phyloP scores from a whole-genome alignment of 2,888 invertebrate genomes.

The Lepidonotus clava region DNA sequence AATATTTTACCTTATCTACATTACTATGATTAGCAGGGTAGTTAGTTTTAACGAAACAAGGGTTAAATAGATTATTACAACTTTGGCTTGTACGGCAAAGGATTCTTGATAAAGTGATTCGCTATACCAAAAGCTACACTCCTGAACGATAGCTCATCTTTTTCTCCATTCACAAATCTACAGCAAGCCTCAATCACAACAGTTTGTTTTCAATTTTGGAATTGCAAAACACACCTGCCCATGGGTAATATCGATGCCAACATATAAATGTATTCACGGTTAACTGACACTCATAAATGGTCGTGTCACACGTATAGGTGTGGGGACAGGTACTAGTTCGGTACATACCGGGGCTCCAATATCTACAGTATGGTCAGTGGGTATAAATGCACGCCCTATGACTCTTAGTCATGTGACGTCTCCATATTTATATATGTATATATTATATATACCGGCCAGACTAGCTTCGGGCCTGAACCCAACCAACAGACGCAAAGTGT shows the following conservation, averaged over 20 bases:
- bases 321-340: neutral
- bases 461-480: neutral
- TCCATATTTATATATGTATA: conserved; percentile 17
- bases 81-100: too few species aligned
- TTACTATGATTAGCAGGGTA: too few species aligned
- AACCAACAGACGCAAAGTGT: conserved; percentile 36
- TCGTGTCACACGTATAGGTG: neutral
- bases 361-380: conserved; percentile 37
- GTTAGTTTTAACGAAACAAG: too few species aligned
- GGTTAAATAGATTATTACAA: too few species aligned
- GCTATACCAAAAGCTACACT: too few species aligned
- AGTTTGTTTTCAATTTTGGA: neutral
- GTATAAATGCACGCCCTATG: conserved; percentile 27
- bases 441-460: conserved; percentile 12
- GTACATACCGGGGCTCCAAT: neutral
- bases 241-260: neutral
- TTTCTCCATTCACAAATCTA: neutral
- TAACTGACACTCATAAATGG: neutral
- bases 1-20: too few species aligned
- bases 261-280: conserved; percentile 22
- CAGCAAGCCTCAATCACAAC: neutral
- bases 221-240: neutral
- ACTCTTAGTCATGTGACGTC: neutral
- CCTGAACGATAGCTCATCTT: neutral
- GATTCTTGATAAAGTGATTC: too few species aligned